Evolutionary conservation across 2,888 invertebrate genomes (phyloP).

Genomic region (Drosophila ustulata): DNA sequence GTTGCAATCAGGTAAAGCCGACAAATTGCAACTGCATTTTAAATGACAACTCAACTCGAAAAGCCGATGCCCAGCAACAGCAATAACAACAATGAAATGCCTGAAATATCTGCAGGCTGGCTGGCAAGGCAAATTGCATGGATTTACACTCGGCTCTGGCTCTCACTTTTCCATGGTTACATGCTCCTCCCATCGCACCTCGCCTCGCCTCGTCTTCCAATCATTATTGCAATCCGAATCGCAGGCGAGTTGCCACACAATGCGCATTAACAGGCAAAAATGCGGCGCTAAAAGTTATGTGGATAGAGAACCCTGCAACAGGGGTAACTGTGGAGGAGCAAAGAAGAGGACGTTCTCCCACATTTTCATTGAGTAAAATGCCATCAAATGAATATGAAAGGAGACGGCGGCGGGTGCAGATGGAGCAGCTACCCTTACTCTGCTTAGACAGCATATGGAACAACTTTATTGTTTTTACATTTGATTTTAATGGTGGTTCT

Average conservation of each 20-base stretch:
- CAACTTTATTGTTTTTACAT: constrained; percentile 77
- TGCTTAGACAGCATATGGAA: constrained; percentile 64
- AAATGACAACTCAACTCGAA: constrained; percentile 45
- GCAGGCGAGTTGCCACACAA: constrained; percentile 38
- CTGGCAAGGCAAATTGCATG: constrained; percentile 34
- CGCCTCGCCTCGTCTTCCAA: background rate
- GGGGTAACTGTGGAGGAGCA: background rate
- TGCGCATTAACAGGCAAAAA: constrained; percentile 49
- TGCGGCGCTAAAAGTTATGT: constrained; percentile 62
- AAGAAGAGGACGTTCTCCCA: constrained; percentile 6
- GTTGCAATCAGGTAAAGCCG: constrained; percentile 42
- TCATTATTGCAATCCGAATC: constrained; percentile 42
- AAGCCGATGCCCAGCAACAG: constrained; percentile 31
- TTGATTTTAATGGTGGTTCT: constrained; percentile 56
- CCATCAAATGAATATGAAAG: constrained; percentile 43
- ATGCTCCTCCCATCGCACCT: background rate
- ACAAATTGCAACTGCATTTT: constrained; percentile 74
- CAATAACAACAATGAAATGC: constrained; percentile 12
- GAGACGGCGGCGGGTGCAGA: constrained; percentile 18
- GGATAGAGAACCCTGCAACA: constrained; percentile 56
- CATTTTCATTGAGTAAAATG: constrained; percentile 79
- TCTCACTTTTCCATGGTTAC: constrained; percentile 6
- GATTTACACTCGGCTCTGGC: constrained; percentile 24
- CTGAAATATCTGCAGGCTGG: constrained; percentile 34
- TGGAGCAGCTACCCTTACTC: constrained; percentile 30